Percentiles rank a stretch among this genome's conserved stretches.
Conservation (phyloP, 2,797 vertebrate genomes). For the Netta rufina region DNA sequence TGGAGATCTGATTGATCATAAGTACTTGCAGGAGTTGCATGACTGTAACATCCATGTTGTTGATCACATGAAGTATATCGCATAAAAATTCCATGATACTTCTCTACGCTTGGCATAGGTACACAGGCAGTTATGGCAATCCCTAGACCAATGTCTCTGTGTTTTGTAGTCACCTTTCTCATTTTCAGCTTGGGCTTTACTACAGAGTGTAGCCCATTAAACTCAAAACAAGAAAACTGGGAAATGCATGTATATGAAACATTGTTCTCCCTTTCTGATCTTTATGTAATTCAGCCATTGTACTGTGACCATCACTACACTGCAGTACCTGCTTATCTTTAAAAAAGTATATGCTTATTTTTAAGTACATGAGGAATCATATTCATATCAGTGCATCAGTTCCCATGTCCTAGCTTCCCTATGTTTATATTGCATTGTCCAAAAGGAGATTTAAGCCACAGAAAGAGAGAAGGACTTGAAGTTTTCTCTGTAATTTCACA, state of each 20-base stretch:
- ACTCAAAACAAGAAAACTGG: neutral
- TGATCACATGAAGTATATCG: neutral
- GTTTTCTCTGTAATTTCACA: neutral
- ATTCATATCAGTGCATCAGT: fast-evolving
- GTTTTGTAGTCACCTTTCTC: neutral
- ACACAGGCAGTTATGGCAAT: neutral
- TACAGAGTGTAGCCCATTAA: neutral
- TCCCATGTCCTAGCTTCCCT: neutral
- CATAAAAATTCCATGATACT: neutral
- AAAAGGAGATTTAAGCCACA: neutral
- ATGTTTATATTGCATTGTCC: neutral
- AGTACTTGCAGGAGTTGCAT: neutral
- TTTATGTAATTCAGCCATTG: neutral
- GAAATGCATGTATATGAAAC: neutral
- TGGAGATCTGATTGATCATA: neutral
- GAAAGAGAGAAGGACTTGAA: neutral
- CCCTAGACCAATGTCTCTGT: neutral
- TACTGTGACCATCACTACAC: neutral
- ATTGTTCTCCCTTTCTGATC: neutral
- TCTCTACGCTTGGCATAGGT: neutral
- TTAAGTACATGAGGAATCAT: neutral
- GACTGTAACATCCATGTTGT: neutral
- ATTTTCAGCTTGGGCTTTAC: neutral
- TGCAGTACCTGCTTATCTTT: neutral
- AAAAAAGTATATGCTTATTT: neutral